A percentile compares a stretch with the other conserved stretches of the same genome.
phyloP scores from a whole-genome alignment of 1,140 invertebrate species.

The Diplogasteroides magnus region DNA sequence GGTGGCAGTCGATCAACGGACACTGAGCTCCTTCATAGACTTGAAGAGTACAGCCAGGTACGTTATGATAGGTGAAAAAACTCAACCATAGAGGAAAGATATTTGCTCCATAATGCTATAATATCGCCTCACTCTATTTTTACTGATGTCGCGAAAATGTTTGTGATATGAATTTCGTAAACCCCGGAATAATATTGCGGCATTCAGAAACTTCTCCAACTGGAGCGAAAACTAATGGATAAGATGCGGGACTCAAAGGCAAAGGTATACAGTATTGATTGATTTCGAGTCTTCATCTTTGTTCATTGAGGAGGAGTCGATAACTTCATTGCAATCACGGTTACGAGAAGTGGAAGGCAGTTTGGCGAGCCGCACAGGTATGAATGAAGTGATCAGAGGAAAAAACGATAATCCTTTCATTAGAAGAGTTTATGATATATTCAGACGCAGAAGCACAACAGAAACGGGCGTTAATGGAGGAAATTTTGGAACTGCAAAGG shows the following conservation, averaged over 20 bases:
- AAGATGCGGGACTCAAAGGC: neutral
- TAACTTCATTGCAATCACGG: neutral
- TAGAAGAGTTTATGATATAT: neutral
- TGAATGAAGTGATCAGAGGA: too few relatives aligned
- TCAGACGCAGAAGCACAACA: neutral
- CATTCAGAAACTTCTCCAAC: neutral
- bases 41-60: neutral
- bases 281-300: too few relatives aligned
- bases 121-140: too few relatives aligned
- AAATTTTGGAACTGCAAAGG: neutral
- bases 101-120: too few relatives aligned
- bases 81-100: neutral
- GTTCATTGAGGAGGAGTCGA: neutral
- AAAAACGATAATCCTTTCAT: too few relatives aligned
- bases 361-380: neutral
- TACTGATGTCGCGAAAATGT: neutral
- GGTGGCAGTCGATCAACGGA: neutral
- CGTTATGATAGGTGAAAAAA: neutral
- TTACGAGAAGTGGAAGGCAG: neutral
- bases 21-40: neutral
- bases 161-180: neutral
- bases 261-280: too few relatives aligned
- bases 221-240: neutral
- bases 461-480: neutral
- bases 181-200: neutral